Evolutionary conservation across 2,113 vertebrate genomes (phyloP), one percentile per base, ranked within the genome.

Genomic region (Rousettus leschenaultii): DNA sequence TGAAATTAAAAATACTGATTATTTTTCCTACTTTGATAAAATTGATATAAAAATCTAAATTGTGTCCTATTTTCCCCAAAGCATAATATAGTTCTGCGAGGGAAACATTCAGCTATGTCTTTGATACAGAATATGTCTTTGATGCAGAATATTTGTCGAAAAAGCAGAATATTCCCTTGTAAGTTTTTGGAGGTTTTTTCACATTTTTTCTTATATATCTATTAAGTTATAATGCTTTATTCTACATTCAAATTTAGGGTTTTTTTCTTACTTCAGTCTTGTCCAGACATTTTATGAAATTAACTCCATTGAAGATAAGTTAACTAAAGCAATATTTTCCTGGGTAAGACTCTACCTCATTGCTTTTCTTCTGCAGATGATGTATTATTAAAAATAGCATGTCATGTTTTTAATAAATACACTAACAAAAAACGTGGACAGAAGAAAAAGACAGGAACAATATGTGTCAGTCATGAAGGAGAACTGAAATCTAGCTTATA

Each of bases 401-500:
- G 18, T 43, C 35, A 33, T 63, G 28, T 92, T 89, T 95, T 66
- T 86, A 70, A 57, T 68, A 57, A 78, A 85, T 79, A 40, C 16
- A 55, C 38, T 89, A 95, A 97, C 97, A 85, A 85, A 82, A 96
- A 89, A 89, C 97, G 71, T 83, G 12, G 35, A 70, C n/a, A 85
- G 89, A 97, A 95, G n/a, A 83, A 51, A 40, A 97, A 94, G 28
- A 70, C 51, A 89, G 3, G 7, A 94, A 86, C 38, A 86, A 85
- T 83, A 68, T 80, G 43, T 95, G 43, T 86, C 92, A 91, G 61
- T 96, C 86, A 63, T 68, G 71, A 91, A 88, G 21, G 0, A 71
- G 91, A 95, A 95, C 13, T 86, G 43, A 97, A 96, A 95, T 95
- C 22, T 21, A 92, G 33, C 91, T 97, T 96, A 77, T n/a, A 79